Base-by-base conservation (phyloP, 2,888 invertebrate genomes). In the Molorchus minor region DNA sequence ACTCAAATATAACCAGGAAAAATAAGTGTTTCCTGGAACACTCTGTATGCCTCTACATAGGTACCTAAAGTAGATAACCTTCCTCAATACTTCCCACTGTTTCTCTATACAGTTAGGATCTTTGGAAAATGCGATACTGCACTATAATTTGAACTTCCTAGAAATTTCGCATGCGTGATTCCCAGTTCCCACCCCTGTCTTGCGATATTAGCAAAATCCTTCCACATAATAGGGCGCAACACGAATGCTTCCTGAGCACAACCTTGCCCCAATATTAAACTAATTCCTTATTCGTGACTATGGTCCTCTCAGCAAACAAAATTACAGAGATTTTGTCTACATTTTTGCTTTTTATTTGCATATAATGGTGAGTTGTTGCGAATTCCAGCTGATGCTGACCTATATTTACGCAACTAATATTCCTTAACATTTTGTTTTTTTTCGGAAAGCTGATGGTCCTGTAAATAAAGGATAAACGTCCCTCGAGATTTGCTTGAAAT, bases 111-210 rank as follows among this genome's bases (percentile, higher is more conserved):
- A n/a, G n/a, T n/a, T n/a, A n/a, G n/a, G n/a, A n/a, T n/a, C n/a
- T n/a, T n/a, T n/a, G n/a, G n/a, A n/a, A n/a, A n/a, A n/a, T n/a
- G n/a, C n/a, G n/a, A n/a, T n/a, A n/a, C n/a, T n/a, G n/a, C n/a
- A 58, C 43, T 61, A 61, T 44, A 58, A 56, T 56, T 46, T 46
- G 47, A 38, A 67, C 64, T 67, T 67, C 64, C 67, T 60, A 61
- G 67, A 67, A 66, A 51, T 43, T 53, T 61, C 52, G 46, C 62
- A 67, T 67, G 58, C 57, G 45, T 47, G 38, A 51, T 67, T 67
- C 61, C 62, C 61, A 62, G 46, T 67, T 67, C 61, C 62, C 61
- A 62, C 61, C 62, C 58, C 44, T 56, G 36, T 46, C 45, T 25
- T n/a, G 21, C 33, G 10, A n/a, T 33, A 45, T 38, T 56, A 56